phyloP scores from a whole-genome alignment of 2,113 vertebrate genomes.

The Ammodytes dubius region DNA sequence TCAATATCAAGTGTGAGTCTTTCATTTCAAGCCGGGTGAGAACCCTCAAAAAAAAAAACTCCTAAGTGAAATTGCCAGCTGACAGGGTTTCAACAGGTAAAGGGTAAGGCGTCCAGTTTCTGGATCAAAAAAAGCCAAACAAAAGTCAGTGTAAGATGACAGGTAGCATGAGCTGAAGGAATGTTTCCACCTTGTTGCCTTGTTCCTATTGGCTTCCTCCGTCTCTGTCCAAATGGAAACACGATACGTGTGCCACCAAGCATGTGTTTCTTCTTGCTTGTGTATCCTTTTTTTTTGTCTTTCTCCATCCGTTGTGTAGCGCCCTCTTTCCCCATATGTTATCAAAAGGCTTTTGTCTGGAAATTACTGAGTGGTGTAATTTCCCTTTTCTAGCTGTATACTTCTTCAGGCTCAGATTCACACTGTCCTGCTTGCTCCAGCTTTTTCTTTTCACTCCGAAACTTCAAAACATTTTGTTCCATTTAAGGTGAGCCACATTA shows the following conservation, averaged over 20 bases:
- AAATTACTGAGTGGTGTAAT: conserved; percentile 59
- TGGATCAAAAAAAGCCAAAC: conserved; percentile 67
- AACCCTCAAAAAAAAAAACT: conserved; percentile 5
- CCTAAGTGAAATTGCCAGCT: conserved; percentile 42
- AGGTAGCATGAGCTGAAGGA: conserved; percentile 66
- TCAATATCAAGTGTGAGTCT: conserved; percentile 99
- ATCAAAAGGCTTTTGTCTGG: conserved; percentile 74
- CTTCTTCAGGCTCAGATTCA: conserved; percentile 69
- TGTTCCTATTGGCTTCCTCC: conserved; percentile 61
- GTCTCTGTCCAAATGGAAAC: conserved; percentile 68
- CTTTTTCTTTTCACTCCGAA: conserved; percentile 30
- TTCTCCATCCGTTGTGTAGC: conserved; percentile 62
- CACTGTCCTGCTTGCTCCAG: conserved; percentile 14
- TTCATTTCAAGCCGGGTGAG: conserved; percentile 29
- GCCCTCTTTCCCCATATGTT: conserved; percentile 59
- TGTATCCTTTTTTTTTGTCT: conserved; percentile 29
- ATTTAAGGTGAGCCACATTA: conserved; percentile 1
- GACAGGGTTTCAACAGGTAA: conserved; percentile 67
- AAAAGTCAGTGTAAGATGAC: conserved; percentile 74
- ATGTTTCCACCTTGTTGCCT: conserved; percentile 77
- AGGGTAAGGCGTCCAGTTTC: conserved; percentile 53
- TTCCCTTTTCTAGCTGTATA: conserved; percentile 55
- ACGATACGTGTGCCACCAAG: conserved; percentile 68
- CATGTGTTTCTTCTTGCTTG: conserved; percentile 73
- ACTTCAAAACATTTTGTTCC: background rate